Evolutionary conservation across 2,113 vertebrate species (phyloP).

Genomic region (Crotalus tigris): DNA sequence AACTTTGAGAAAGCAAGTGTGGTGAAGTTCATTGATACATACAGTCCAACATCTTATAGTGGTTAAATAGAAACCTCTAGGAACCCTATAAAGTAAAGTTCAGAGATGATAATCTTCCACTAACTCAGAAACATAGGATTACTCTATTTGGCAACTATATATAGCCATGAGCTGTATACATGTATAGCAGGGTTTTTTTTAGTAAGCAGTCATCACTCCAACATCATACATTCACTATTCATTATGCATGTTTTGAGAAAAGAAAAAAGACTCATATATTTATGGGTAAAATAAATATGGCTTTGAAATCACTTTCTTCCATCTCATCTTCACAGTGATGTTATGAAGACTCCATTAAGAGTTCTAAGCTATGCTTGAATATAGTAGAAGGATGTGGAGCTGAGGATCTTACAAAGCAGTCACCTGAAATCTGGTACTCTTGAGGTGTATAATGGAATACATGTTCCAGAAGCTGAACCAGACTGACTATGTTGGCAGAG

Average conservation of each 20-base stretch:
- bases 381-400: neutral
- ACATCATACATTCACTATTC: neutral
- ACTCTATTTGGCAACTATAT: neutral
- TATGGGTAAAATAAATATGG: fast-evolving
- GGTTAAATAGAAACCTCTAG: neutral
- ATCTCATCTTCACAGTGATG: neutral
- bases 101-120: neutral
- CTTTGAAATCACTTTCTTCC: neutral
- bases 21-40: neutral
- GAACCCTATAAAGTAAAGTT: neutral
- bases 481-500: neutral
- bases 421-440: neutral
- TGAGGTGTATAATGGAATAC: neutral
- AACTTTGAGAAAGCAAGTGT: neutral
- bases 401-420: neutral
- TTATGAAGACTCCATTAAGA: neutral
- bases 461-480: neutral
- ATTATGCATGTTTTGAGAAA: neutral
- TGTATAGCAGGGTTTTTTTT: neutral
- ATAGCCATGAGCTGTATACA: neutral
- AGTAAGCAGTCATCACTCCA: neutral
- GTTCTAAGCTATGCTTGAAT: neutral
- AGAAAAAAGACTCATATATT: neutral
- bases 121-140: neutral
- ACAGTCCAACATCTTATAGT: neutral